Base-by-base conservation (phyloP, 2,113 vertebrate genomes). In the Ictalurus furcatus region DNA sequence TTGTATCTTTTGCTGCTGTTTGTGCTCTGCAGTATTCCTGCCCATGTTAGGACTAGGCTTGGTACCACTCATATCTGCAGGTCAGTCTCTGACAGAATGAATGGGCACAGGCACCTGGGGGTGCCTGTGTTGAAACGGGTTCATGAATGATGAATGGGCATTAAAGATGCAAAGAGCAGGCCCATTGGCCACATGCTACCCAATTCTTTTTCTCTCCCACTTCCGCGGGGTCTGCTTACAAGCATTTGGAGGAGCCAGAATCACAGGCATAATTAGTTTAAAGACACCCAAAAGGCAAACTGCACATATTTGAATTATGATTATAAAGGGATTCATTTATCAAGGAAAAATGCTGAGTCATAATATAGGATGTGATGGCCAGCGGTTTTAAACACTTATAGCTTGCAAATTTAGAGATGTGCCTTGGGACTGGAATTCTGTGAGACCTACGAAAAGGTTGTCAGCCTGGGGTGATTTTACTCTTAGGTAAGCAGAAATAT, bases 71-170 rank as follows among this genome's bases (percentile, higher is more conserved):
- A 95, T 95, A 71, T 85, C 89, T 85, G 48, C 78, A 83, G 59
- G 61, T 61, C n/a, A 2, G 11, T 54, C 23, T 14, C 21, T 1
- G 28, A 84, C 58, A 44, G 4, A 63, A 40, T 63, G 23, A 84
- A 84, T 81, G 78, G 52, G 78, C 3, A 81, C 34, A 61, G 14
- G 56, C 76, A 48, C 85, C 76, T 44, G 74, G 86, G 87, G 61
- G 88, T 88, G 91, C 88, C 78, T 84, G 90, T 83, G 86, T 90
- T 85, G 88, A 88, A 89, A 25, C 88, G 85, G 91, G 65, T 14
- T 37, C 91, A 94, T 96, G 65, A 95, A 96, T 95, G 90, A 94
- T 95, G 87, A 85, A 96, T 92, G 91, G 0, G 0, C 92, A 94
- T 96, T 65, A 96, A 96, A 93, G 85, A 95, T 96, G 92, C 90